Evolutionary conservation across 2,888 invertebrate genomes (phyloP), one percentile per base, ranked within the genome.

Genomic region (Chrysodeixis includens): DNA sequence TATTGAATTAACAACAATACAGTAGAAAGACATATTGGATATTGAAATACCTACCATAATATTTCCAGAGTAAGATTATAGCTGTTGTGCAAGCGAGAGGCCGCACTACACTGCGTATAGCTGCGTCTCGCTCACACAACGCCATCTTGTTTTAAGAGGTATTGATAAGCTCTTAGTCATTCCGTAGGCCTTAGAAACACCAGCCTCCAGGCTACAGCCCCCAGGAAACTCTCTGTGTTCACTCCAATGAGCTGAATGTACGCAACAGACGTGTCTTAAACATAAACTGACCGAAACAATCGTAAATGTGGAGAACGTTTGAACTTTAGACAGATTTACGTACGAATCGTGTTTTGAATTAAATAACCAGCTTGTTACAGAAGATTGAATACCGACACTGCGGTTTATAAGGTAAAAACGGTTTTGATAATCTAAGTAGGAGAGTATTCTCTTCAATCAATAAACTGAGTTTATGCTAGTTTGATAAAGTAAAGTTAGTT

Each of bases 321-420:
- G 53, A 69, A 66, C 60, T 60, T 44, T 46, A 22, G 69, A 66
- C 59, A 12, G 77, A 78, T 69, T 65, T 69, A 69, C 49, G 49
- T 62, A 55, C 10, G 22, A 14, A 20, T 32, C 66, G 77, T 76
- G 79, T 72, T 72, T 66, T 52, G 58, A 65, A 77, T 67, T 54
- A 14, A 22, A 20, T 49, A 16, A 30, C 49, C 10, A 40, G 51
- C 49, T 9, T 16, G 30, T 22, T 30, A 4, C n/a, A 52, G 26
- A 4, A 26, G 26, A 69, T 66, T 61, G 60, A 74, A 74, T 60
- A 20, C 18, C 32, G 30, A 12, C n/a, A n/a, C 40, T 40, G 4
- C n/a, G n/a, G 6, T 35, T 40, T n/a, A 4, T 40, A n/a, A n/a
- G 14, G 2, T 35, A 35, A 40, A n/a, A 40, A 5, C 5, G n/a